These are phyloP conservation scores for Aix galericulata DNA, from an alignment of 2,113 vertebrate species.

Conservation along the genomic window DNA sequence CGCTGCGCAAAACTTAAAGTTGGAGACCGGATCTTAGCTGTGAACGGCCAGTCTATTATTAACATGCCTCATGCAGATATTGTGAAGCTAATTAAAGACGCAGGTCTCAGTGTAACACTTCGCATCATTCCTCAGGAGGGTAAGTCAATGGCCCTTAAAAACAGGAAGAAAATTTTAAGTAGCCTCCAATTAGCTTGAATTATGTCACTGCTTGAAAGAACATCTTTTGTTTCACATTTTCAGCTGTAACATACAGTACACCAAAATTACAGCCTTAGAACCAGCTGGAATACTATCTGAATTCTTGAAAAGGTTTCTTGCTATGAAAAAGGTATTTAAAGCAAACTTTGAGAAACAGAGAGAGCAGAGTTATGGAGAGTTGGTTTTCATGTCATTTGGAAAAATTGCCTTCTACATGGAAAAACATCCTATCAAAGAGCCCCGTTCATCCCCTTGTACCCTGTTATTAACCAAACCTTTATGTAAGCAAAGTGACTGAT, in stretches of 20 bases:
- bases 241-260: not conserved
- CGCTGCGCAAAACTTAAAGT: slow-evolving; percentile 96
- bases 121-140: slow-evolving; percentile 97
- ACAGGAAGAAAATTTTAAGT: slow-evolving; percentile 62
- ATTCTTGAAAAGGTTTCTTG: slow-evolving; percentile 41
- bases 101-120: slow-evolving; percentile 95
- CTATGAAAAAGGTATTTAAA: slow-evolving; percentile 28
- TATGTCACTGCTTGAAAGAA: slow-evolving; percentile 49
- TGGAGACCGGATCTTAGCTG: slow-evolving; percentile 96
- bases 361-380: not conserved
- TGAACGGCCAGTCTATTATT: slow-evolving; percentile 96
- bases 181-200: slow-evolving; percentile 64
- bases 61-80: slow-evolving; percentile 98
- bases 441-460: not conserved
- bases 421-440: not conserved
- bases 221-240: slow-evolving; percentile 35
- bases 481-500: not conserved
- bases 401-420: not conserved
- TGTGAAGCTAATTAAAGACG: slow-evolving; percentile 99
- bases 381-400: not conserved
- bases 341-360: not conserved
- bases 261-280: slow-evolving; percentile 28
- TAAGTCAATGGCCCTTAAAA: slow-evolving; percentile 78
- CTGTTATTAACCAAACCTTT: not conserved
- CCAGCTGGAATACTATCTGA: not conserved